Conservation (phyloP, 2,797 vertebrate genomes). For the Lithobates sylvaticus region DNA sequence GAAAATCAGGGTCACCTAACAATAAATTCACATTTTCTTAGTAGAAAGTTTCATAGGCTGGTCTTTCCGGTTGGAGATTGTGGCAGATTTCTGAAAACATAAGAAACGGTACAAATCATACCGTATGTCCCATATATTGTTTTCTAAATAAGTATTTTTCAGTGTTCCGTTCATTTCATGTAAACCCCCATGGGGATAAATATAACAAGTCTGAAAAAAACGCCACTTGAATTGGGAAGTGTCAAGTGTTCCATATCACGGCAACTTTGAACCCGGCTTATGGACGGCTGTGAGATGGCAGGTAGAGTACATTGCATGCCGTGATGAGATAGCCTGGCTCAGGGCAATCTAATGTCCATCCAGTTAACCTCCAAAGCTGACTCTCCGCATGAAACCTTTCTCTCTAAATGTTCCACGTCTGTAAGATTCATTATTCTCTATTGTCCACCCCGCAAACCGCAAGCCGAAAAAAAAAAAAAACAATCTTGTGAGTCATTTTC, state of each 20-base stretch:
- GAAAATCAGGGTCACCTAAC: background rate
- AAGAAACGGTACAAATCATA: background rate
- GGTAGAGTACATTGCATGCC: slow-evolving; percentile 43
- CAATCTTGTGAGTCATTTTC: background rate
- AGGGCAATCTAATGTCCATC: slow-evolving; percentile 46
- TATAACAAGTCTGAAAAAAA: slow-evolving; percentile 15
- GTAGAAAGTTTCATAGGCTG: background rate
- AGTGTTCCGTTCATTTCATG: background rate
- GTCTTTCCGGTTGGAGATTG: background rate
- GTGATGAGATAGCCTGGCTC: slow-evolving; percentile 26
- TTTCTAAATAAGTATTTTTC: slow-evolving; percentile 12
- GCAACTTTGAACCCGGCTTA: slow-evolving; percentile 29
- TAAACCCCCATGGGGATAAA: background rate
- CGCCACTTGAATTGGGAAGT: slow-evolving; percentile 2
- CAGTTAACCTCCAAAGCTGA: slow-evolving; percentile 26
- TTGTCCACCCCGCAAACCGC: slow-evolving; percentile 3
- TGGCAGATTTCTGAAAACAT: background rate
- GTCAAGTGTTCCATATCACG: slow-evolving; percentile 24
- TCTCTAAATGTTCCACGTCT: slow-evolving; percentile 24
- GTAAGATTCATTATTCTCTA: slow-evolving; percentile 26
- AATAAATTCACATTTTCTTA: background rate
- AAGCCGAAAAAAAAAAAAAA: background rate
- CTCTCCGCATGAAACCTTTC: slow-evolving; percentile 24
- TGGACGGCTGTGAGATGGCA: slow-evolving; percentile 25
- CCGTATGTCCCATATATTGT: background rate